Percentiles rank a stretch among this genome's conserved stretches.
phyloP scores from a whole-genome alignment of 2,797 vertebrate genomes.

The Rhynchotus rufescens region DNA sequence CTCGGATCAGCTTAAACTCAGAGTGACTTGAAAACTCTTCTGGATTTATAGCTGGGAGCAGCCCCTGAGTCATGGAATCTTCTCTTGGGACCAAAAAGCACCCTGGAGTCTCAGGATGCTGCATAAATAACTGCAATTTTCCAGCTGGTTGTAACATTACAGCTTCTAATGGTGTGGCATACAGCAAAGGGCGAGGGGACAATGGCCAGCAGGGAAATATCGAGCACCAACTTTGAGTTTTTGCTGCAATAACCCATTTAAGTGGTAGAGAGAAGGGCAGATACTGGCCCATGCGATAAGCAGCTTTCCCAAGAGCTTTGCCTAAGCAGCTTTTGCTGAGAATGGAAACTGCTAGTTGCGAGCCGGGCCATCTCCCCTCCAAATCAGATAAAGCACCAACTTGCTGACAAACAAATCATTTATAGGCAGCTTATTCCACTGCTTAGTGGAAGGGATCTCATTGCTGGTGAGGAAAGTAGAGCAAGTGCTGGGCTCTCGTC shows the following conservation, averaged over 20 bases:
- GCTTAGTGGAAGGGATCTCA: not conserved
- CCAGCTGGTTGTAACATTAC: not conserved
- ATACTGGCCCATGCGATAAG: not conserved
- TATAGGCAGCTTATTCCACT: not conserved
- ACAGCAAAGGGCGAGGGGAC: not conserved
- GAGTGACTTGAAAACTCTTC: not conserved
- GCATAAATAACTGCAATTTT: not conserved
- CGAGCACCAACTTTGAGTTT: not conserved
- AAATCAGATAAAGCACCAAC: not conserved
- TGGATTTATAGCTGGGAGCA: not conserved
- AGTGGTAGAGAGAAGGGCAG: not conserved
- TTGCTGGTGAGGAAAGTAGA: not conserved
- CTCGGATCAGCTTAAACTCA: not conserved
- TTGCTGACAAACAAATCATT: not conserved
- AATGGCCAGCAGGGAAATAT: not conserved
- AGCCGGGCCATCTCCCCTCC: not conserved
- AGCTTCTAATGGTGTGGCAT: not conserved
- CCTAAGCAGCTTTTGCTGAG: slow-evolving; percentile 4
- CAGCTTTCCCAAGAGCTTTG: not conserved
- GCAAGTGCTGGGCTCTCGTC: not conserved
- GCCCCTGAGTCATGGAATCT: not conserved
- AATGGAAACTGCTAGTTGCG: not conserved
- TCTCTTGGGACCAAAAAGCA: not conserved
- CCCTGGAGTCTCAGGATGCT: not conserved
- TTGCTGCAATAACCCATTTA: not conserved